These are phyloP conservation scores for Rhodinocichla rosea DNA, from an alignment of 2,113 vertebrate species.

Conservation along the genomic window DNA sequence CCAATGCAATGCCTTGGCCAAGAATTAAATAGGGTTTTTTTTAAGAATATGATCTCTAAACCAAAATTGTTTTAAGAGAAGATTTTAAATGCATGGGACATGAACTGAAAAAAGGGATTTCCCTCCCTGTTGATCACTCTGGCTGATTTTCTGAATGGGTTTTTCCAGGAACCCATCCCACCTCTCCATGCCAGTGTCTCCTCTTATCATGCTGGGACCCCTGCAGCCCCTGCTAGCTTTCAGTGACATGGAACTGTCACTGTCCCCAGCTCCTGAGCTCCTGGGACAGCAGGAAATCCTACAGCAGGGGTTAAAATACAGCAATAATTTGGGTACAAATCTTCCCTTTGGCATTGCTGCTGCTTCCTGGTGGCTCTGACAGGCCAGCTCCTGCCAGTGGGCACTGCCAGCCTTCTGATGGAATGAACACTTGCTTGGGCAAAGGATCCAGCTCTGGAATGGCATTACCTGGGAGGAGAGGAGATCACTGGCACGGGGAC, in stretches of 20 bases:
- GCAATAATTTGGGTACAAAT: too few species aligned
- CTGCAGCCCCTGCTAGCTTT: not conserved
- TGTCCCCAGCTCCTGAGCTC: not conserved
- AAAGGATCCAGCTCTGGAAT: not conserved
- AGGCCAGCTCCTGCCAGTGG: not conserved
- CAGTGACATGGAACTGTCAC: rapidly evolving
- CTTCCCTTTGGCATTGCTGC: not conserved
- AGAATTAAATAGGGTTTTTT: not conserved
- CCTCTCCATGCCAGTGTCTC: not conserved
- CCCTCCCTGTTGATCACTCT: not conserved
- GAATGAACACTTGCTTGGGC: rapidly evolving
- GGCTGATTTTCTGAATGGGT: not conserved
- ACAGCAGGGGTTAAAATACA: not conserved
- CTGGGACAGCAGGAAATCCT: not conserved
- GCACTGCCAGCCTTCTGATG: not conserved
- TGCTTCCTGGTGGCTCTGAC: not conserved
- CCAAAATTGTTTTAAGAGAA: not conserved
- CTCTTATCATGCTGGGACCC: not conserved
- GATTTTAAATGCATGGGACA: not conserved
- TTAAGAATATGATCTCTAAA: not conserved
- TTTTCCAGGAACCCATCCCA: not conserved
- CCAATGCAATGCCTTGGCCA: not conserved
- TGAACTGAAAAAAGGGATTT: not conserved
- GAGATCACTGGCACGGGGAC: not conserved
- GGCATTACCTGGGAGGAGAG: not conserved